These are phyloP conservation scores for Boleophthalmus pectinirostris DNA, from an alignment of 2,113 vertebrate genomes.

Conservation along the genomic window DNA sequence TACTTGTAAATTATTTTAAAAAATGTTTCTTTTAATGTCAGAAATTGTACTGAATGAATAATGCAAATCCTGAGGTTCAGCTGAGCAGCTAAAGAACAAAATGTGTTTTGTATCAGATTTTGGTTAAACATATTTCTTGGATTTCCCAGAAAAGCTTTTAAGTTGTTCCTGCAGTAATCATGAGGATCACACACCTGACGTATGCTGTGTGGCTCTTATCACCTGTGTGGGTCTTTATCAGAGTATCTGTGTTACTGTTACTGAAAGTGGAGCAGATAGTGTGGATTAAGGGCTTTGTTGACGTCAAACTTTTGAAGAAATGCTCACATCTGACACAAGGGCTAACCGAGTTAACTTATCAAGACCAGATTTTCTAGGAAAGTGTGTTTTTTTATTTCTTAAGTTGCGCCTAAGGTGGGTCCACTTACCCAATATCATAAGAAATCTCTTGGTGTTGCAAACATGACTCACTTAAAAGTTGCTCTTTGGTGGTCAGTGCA, in stretches of 20 bases:
- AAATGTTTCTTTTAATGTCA: background rate
- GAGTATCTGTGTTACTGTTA: constrained; percentile 41
- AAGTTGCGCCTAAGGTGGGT: constrained; percentile 53
- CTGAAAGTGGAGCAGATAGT: constrained; percentile 58
- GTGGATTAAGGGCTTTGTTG: constrained; percentile 51
- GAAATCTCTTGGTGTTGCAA: constrained; percentile 52
- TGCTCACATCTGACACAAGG: constrained; percentile 40
- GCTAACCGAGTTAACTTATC: constrained; percentile 33
- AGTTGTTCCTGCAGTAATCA: constrained; percentile 39
- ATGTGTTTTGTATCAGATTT: constrained; percentile 47
- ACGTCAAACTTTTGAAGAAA: constrained; percentile 62
- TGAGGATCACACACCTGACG: constrained; percentile 19
- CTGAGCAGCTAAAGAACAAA: constrained; percentile 9
- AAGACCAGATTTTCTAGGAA: constrained; percentile 32
- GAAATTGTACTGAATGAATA: constrained; percentile 13
- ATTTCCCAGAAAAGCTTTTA: constrained; percentile 29
- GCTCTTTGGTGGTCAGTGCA: constrained; percentile 64
- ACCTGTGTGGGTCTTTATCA: constrained; percentile 33
- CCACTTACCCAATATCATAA: constrained; percentile 54
- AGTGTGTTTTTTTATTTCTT: constrained; percentile 35
- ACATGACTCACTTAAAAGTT: constrained; percentile 42
- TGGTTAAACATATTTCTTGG: constrained; percentile 30
- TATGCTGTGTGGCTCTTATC: constrained; percentile 11
- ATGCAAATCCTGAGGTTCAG: constrained; percentile 7
- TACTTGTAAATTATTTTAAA: no score